Evolutionary conservation across 2,113 vertebrate species (phyloP), one percentile per base, ranked within the genome.

Genomic region (Morone saxatilis): DNA sequence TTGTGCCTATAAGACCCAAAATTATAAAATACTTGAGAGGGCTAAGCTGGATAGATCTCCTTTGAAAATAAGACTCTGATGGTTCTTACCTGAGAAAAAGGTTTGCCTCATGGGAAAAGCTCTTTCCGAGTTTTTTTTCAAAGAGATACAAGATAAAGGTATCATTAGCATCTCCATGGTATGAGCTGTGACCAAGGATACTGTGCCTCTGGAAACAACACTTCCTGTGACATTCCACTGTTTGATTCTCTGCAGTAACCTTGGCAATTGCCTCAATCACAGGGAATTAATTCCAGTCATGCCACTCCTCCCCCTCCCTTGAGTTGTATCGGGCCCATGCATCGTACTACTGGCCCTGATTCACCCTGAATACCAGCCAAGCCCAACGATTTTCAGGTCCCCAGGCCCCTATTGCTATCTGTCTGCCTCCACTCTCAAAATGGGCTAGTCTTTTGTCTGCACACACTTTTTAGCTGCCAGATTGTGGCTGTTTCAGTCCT

Each of bases 241-340:
- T 93, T 94, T 93, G 89, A 95, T 94, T 93, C 82, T 85, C 83
- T 88, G 90, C 93, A 92, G 90, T 95, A 95, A 95, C 95, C 95
- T 95, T 95, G 95, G 91, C 88, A 89, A 94, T 94, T 84, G 84
- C 89, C 81, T 95, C 94, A 93, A 94, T 94, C 91, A 92, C 88
- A 73, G 88, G 71, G 87, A 93, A 95, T 95, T 94, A 93, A 96
- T 96, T 95, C 93, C 86, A 94, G 94, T 95, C 95, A 95, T 93
- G 92, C 82, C 83, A 89, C 81, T 78, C 80, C 60, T 78, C 73
- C 67, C 61, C 80, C 71, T 77, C 83, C 73, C 76, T 70, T 61
- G 71, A 86, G 57, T 78, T 84, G 84, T 90, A 93, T 89, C 72
- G 50, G 86, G 85, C 80, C 82, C 78, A 87, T 93, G 88, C 81